Evolutionary conservation across 2,797 vertebrate genomes (phyloP).

Genomic region (Clarias platycephalus): DNA sequence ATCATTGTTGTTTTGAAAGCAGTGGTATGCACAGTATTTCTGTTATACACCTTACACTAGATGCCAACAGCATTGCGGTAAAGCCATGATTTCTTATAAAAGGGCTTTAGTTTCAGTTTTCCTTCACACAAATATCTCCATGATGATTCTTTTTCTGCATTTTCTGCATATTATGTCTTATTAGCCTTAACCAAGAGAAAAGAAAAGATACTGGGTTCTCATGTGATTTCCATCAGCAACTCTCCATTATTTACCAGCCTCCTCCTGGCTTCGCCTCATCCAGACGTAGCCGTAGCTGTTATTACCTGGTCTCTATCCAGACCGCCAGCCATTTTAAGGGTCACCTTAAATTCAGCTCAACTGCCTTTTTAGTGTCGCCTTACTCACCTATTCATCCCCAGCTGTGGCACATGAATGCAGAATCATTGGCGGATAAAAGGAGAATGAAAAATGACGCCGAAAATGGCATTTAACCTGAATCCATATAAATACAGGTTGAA

Average conservation of each 20-base stretch:
- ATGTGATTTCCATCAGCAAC: constrained; percentile 2
- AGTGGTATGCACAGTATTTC: too few relatives aligned
- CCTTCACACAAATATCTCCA: background rate
- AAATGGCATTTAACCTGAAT: constrained; percentile 33
- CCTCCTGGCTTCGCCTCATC: constrained; percentile 24
- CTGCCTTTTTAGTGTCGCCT: constrained; percentile 5
- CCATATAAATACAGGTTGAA: constrained; percentile 30
- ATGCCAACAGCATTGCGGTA: too few relatives aligned
- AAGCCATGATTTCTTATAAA: too few relatives aligned
- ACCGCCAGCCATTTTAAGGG: constrained; percentile 2
- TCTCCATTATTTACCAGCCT: constrained; percentile 47
- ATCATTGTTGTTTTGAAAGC: too few relatives aligned
- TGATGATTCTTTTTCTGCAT: background rate
- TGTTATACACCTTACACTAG: too few relatives aligned
- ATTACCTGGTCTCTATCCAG: constrained; percentile 4
- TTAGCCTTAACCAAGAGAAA: background rate
- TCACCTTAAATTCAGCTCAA: constrained; percentile 6
- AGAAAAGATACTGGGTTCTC: background rate
- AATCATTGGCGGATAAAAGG: background rate
- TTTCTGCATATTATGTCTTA: background rate
- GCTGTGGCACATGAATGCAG: constrained; percentile 1
- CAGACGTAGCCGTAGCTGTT: constrained; percentile 9
- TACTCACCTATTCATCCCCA: constrained; percentile 5
- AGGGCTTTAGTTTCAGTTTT: background rate
- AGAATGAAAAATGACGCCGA: constrained; percentile 1